phyloP scores from a whole-genome alignment of 2,113 vertebrate species.

The Toxotes chatareus region DNA sequence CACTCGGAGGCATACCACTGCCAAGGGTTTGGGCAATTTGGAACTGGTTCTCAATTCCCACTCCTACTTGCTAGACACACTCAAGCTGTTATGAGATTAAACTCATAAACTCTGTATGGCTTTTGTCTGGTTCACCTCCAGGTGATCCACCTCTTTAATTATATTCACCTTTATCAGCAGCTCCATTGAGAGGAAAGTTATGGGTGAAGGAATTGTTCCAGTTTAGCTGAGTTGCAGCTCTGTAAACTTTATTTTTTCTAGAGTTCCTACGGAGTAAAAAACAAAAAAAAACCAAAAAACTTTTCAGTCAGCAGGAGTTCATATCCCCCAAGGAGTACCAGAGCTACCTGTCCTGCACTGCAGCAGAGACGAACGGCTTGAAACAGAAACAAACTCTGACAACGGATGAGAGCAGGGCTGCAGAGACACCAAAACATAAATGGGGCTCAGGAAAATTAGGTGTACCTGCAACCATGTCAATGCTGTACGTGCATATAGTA shows the following conservation, averaged over 20 bases:
- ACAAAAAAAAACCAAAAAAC: not conserved
- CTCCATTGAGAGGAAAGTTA: constrained; percentile 25
- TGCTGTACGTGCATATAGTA: constrained; percentile 23
- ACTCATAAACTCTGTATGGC: not conserved
- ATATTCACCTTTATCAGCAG: constrained; percentile 23
- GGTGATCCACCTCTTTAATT: constrained; percentile 22
- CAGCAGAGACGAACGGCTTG: constrained; percentile 53
- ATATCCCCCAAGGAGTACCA: constrained; percentile 62
- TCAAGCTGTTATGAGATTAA: constrained; percentile 1
- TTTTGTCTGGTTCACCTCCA: constrained; percentile 14
- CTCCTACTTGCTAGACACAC: not conserved
- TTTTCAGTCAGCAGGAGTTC: constrained; percentile 68
- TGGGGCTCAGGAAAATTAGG: constrained; percentile 40
- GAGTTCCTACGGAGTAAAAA: constrained; percentile 25
- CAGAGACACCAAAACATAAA: constrained; percentile 54
- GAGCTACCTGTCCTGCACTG: constrained; percentile 68
- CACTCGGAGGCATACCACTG: too few species aligned
- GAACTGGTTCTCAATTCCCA: too few species aligned
- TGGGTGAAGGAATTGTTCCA: constrained; percentile 55
- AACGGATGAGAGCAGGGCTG: constrained; percentile 31
- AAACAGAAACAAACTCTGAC: constrained; percentile 52
- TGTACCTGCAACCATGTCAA: constrained; percentile 42
- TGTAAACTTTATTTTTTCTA: constrained; percentile 66
- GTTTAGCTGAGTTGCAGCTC: constrained; percentile 66
- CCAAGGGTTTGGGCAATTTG: too few species aligned